A percentile compares a stretch with the other conserved stretches of the same genome.
Evolutionary conservation across 2,888 invertebrate genomes (phyloP).

Genomic region (Cataglyphis rosenhaueri): DNA sequence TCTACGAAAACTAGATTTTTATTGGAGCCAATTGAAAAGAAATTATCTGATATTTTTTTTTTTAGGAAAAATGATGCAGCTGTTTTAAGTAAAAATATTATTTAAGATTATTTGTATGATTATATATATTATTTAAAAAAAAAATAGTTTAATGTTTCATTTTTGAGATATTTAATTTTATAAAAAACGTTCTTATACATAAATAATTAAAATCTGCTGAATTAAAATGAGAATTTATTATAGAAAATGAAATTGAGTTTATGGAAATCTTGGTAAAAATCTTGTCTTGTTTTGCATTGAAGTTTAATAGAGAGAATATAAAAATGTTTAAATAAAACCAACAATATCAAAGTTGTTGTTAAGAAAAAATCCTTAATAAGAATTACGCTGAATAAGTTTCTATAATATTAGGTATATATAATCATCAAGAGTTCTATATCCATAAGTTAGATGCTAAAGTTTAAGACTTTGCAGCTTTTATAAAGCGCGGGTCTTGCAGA

Average conservation of each 20-base stretch:
- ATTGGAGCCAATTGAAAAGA: neutral
- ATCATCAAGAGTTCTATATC: conserved; percentile 41
- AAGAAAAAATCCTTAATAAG: conserved; percentile 38
- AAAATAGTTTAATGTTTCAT: neutral
- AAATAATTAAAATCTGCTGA: neutral
- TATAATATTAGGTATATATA: conserved; percentile 33
- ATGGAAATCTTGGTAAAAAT: neutral
- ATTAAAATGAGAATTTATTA: neutral
- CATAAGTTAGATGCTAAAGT: conserved; percentile 57
- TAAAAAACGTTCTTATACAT: neutral
- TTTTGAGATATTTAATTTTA: neutral
- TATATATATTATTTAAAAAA: neutral
- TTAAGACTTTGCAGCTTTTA: conserved; percentile 44
- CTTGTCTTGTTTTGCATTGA: neutral
- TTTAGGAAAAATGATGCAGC: neutral
- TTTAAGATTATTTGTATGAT: neutral
- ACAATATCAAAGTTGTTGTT: neutral
- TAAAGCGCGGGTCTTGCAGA: conserved; percentile 19
- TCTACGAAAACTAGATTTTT: neutral
- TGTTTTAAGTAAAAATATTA: neutral
- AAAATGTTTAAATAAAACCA: neutral
- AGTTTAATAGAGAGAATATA: neutral
- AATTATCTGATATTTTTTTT: neutral
- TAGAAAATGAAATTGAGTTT: neutral
- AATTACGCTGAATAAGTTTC: conserved; percentile 60